Evolutionary conservation across 2,797 vertebrate genomes (phyloP).

Genomic region (Periparus ater): DNA sequence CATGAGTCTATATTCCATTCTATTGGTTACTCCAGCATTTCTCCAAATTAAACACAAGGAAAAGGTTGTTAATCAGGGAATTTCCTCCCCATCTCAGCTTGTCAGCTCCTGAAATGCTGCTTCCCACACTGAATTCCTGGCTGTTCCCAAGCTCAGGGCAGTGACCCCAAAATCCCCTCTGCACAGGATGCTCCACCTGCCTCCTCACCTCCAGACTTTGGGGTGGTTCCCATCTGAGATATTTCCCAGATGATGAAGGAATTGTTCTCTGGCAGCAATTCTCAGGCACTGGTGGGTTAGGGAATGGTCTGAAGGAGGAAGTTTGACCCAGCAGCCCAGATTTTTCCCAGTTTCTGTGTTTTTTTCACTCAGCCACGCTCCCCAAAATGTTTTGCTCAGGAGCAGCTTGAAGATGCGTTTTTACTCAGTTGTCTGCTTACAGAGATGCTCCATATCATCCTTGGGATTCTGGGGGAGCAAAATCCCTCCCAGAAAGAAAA

Average conservation of each 20-base stretch:
- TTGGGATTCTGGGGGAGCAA: not conserved
- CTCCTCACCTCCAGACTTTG: not conserved
- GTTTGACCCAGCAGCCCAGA: not conserved
- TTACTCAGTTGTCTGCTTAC: no score
- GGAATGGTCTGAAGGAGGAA: not conserved
- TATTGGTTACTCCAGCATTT: rapidly evolving
- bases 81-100: not conserved
- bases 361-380: not conserved
- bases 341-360: not conserved
- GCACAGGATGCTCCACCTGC: not conserved
- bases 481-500: not conserved
- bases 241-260: not conserved
- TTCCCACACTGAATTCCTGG: not conserved
- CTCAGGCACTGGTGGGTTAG: not conserved
- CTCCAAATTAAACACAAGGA: not conserved
- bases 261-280: not conserved
- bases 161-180: not conserved
- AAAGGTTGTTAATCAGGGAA: not conserved
- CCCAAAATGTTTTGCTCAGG: not conserved
- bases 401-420: rapidly evolving
- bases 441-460: not conserved
- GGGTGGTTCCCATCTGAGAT: not conserved
- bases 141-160: not conserved
- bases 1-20: rapidly evolving
- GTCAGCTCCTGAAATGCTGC: not conserved